Base-by-base conservation (phyloP, 2,888 invertebrate genomes). In the Ochropleura leucogaster region DNA sequence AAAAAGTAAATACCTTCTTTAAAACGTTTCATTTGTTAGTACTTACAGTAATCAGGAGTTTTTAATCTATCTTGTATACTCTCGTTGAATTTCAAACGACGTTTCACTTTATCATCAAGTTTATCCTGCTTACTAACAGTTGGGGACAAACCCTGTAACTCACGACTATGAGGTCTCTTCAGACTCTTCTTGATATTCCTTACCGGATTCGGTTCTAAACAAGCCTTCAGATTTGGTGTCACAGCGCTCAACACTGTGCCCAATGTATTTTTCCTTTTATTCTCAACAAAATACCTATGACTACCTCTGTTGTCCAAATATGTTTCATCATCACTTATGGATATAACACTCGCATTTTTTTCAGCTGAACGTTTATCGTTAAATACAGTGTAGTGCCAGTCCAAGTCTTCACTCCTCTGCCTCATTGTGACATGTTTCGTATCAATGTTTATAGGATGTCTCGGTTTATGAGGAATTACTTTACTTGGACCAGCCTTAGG, bases 121-220 rank as follows among this genome's bases (percentile, higher is more conserved):
- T 79, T 89, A 16, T 89, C 89, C n/a, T 84, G 79, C 53, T 81
- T 87, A 3, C 40, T 6, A 9, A 79, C 46, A 46, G 76, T 66
- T 0, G 94, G 92, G 0, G 95, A 92, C 18, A 94, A 42, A 3
- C 95, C 93, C 76, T 92, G 94, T 62, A 96, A 76, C 82, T 95
- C 96, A 40, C 93, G 89, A 80, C 96, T 96, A 62, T 94, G 94
- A 0, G 95, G 95, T 68, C 95, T 90, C 74, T 93, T 95, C 0
- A 95, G 83, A 87, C 95, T 96, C 57, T 89, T 92, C 82, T 96
- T 96, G 46, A 95, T 91, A 87, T 96, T 95, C 67, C 83, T 95
- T 0, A 94, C 85, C 57, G 89, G 88, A 65, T 80, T 91, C 1
- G 89, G 87, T 72, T 94, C 92, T 57, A 92, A 80, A 51, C 68